Percentiles rank a stretch among this genome's conserved stretches.
Conservation (phyloP, 2,797 vertebrate genomes). For the Tokudaia tokunoshimensis region DNA sequence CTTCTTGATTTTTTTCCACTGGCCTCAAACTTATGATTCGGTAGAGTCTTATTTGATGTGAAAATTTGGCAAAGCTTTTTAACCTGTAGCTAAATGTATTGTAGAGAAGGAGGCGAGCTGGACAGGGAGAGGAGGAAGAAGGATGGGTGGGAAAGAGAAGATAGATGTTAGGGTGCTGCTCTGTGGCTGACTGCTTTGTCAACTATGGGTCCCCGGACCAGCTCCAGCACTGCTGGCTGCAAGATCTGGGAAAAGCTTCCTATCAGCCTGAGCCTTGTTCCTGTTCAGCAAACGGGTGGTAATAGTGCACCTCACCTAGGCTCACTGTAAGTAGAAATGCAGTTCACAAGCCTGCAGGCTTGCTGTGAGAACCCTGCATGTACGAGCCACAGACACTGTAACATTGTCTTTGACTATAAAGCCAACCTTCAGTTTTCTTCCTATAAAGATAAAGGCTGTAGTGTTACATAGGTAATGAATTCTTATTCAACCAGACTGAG, state of each 20-base stretch:
- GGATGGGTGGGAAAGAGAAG: not conserved
- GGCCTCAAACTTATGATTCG: not conserved
- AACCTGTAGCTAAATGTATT: not conserved
- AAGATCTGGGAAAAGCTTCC: not conserved
- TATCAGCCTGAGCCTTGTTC: not conserved
- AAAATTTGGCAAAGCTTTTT: not conserved
- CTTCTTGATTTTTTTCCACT: slow-evolving; percentile 48
- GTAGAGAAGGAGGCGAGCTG: not conserved
- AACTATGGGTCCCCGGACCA: not conserved
- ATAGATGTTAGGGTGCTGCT: not conserved
- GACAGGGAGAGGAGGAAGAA: not conserved
- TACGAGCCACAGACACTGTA: not conserved
- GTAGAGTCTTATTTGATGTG: not conserved
- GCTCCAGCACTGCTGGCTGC: not conserved
- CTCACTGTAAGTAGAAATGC: not conserved
- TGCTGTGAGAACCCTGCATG: not conserved
- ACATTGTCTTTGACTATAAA: not conserved
- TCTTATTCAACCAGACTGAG: not conserved
- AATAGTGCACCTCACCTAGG: not conserved
- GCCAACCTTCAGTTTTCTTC: not conserved
- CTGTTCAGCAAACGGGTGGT: not conserved
- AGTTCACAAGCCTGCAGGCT: fast-evolving
- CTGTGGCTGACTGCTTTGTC: too few species aligned
- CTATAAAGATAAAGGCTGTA: not conserved
- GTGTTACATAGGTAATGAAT: not conserved